phyloP scores from a whole-genome alignment of 2,888 invertebrate genomes.

The Melipona bicolor region DNA sequence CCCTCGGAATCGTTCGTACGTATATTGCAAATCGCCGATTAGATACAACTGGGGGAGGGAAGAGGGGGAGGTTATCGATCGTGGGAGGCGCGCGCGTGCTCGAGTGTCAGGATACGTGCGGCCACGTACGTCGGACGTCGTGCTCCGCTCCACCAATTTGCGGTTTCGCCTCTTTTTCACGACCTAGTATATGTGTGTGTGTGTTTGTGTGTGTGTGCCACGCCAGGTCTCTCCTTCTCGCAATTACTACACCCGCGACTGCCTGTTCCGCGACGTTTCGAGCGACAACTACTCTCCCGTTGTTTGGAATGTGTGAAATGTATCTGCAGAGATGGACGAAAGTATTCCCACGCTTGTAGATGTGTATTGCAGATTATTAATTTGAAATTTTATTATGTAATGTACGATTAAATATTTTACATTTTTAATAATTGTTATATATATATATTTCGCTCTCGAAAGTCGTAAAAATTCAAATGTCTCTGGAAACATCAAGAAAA shows the following conservation, averaged over 20 bases:
- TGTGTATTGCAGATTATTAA: too few species aligned
- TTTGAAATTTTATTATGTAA: too few species aligned
- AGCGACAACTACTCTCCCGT: background rate
- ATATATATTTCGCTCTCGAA: too few species aligned
- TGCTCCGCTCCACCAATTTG: conserved; percentile 41
- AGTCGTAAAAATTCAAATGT: too few species aligned
- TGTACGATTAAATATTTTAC: too few species aligned
- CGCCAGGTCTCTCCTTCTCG: conserved; percentile 1
- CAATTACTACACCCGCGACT: background rate
- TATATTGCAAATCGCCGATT: conserved; percentile 47
- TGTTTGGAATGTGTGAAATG: too few species aligned
- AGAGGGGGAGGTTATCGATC: conserved; percentile 32
- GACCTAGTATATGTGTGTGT: background rate
- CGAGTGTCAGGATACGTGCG: conserved; percentile 6
- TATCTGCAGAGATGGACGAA: too few species aligned
- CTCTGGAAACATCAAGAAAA: too few species aligned
- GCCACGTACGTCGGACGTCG: conserved; percentile 8
- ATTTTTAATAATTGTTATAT: too few species aligned
- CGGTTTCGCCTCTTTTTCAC: conserved; percentile 44
- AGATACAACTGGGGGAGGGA: background rate
- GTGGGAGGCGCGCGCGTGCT: conserved; percentile 6
- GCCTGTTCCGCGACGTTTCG: background rate
- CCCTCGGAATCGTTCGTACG: conserved; percentile 27
- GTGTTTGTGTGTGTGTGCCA: conserved; percentile 5
- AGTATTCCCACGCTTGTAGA: too few species aligned